Conservation (phyloP, 35 echinoderm and acorn worm genomes). For the Patiria miniata region DNA sequence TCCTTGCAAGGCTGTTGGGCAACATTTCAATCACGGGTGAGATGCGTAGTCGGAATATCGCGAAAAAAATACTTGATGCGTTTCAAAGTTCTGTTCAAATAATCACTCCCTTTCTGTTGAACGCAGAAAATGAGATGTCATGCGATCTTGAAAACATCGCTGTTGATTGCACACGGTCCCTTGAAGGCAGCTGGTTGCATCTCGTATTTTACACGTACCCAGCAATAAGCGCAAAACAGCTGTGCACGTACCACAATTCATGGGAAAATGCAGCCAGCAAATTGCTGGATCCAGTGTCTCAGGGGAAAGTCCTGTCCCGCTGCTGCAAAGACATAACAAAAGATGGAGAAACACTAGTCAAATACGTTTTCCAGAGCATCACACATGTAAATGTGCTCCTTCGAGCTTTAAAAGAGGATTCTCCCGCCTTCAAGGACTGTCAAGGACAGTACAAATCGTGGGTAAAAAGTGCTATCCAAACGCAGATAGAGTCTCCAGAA, state of each 20-base stretch:
- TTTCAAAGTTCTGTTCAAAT: background rate
- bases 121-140: too few relatives aligned
- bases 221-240: background rate
- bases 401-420: background rate
- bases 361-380: background rate
- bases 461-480: slow-evolving; percentile 8
- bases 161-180: too few relatives aligned
- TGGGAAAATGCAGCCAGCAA: background rate
- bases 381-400: background rate
- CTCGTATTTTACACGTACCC: too few relatives aligned
- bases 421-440: background rate
- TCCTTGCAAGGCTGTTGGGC: background rate
- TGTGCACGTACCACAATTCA: background rate
- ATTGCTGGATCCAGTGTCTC: background rate
- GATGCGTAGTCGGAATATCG: background rate
- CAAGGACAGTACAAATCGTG: background rate
- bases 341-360: background rate
- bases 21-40: background rate
- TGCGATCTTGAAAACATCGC: too few relatives aligned
- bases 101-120: too few relatives aligned
- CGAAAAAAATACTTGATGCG: background rate
- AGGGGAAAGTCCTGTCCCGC: background rate
- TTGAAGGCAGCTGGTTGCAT: too few relatives aligned
- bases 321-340: background rate
- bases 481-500: background rate